These are phyloP conservation scores for Laterallus jamaicensis DNA, from an alignment of 2,113 vertebrate species.

Conservation along the genomic window DNA sequence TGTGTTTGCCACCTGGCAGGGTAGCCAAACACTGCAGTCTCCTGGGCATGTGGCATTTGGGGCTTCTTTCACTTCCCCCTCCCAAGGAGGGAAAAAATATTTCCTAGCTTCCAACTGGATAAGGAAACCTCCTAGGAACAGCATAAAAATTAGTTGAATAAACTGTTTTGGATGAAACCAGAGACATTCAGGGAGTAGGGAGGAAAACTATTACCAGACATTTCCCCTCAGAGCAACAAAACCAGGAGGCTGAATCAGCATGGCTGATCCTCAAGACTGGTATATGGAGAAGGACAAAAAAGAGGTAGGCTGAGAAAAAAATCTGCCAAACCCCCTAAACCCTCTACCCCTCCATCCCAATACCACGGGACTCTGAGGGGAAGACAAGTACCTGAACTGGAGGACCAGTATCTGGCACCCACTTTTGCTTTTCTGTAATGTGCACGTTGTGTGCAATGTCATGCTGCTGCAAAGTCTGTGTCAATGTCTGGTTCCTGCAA, in stretches of 20 bases:
- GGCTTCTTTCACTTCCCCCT: not conserved
- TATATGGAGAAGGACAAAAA: not conserved
- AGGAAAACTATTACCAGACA: not conserved
- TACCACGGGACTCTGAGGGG: too few relatives aligned
- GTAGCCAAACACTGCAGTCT: not conserved
- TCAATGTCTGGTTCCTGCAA: not conserved
- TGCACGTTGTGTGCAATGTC: not conserved
- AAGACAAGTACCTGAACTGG: too few relatives aligned
- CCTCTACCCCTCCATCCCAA: too few relatives aligned
- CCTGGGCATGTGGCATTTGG: not conserved
- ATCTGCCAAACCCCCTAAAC: not conserved
- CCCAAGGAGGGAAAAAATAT: not conserved
- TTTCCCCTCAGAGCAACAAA: not conserved
- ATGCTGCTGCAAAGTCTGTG: not conserved
- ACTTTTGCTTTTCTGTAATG: not conserved
- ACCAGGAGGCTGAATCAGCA: not conserved
- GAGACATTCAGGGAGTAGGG: not conserved
- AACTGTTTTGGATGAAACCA: not conserved
- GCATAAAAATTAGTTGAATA: not conserved
- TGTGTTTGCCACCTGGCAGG: not conserved
- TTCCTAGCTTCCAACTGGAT: not conserved
- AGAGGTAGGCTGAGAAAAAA: not conserved
- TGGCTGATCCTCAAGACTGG: not conserved
- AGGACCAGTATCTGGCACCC: not conserved
- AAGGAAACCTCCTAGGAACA: not conserved